Conservation (phyloP, 1,140 invertebrate genomes). For the Carposina sasakii region DNA sequence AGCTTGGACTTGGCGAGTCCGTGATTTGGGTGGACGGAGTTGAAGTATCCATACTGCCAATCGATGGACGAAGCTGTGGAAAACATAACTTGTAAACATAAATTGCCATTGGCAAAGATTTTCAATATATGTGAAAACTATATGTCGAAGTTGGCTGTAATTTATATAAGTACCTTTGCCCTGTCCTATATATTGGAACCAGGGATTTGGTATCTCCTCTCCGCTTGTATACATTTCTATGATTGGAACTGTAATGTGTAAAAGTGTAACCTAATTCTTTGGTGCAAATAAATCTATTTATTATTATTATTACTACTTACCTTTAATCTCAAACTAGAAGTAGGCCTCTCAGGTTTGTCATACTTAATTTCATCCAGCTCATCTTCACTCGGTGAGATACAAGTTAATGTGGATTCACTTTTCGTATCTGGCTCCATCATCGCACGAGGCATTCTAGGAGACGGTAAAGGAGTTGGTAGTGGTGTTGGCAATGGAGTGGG, state of each 20-base stretch:
- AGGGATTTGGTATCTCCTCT: too few relatives aligned
- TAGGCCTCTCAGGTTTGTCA: conserved; percentile 43
- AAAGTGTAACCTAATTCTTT: too few relatives aligned
- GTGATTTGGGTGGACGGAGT: conserved; percentile 66
- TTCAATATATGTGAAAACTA: too few relatives aligned
- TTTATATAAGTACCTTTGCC: too few relatives aligned
- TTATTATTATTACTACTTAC: conserved; percentile 29
- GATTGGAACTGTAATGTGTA: too few relatives aligned
- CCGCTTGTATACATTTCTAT: too few relatives aligned
- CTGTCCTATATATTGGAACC: too few relatives aligned
- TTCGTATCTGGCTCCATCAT: conserved; percentile 51
- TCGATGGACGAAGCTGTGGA: conserved; percentile 71
- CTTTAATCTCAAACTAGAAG: conserved; percentile 53
- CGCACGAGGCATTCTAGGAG: conserved; percentile 57
- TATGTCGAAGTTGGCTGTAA: too few relatives aligned
- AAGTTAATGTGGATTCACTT: conserved; percentile 44
- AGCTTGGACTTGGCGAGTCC: conserved; percentile 62
- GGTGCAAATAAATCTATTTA: conserved; percentile 11
- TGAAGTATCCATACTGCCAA: conserved; percentile 54
- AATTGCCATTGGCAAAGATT: too few relatives aligned
- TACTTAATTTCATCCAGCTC: conserved; percentile 55
- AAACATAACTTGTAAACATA: too few relatives aligned
- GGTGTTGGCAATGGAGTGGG: conserved; percentile 82
- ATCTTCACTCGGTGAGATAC: conserved; percentile 60
- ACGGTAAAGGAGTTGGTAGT: conserved; percentile 76